These are phyloP conservation scores for Prenolepis imparis DNA, from an alignment of 2,888 invertebrate species.

Conservation along the genomic window DNA sequence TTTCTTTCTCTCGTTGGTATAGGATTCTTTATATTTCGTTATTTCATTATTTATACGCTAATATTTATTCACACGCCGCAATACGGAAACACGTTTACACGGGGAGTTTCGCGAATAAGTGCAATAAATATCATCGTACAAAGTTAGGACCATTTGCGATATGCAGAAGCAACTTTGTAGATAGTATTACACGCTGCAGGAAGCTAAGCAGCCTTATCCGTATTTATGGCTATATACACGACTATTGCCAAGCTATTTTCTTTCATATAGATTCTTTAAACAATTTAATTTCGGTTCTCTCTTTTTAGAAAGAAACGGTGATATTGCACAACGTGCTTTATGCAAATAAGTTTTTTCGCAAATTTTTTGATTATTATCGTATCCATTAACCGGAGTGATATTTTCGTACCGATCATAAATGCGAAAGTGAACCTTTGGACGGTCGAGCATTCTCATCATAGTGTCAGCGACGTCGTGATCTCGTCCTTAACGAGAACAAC, in stretches of 20 bases:
- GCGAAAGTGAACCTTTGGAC: slow-evolving; percentile 2
- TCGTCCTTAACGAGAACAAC: slow-evolving; percentile 28
- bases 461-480: neutral
- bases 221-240: neutral
- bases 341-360: neutral
- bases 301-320: neutral
- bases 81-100: slow-evolving; percentile 13
- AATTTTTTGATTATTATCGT: neutral
- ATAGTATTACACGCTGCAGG: neutral
- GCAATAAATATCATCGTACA: slow-evolving; percentile 4
- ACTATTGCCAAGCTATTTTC: neutral
- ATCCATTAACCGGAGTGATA: neutral
- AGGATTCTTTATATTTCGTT: neutral
- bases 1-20: neutral
- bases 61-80: slow-evolving; percentile 18
- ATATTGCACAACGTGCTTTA: neutral
- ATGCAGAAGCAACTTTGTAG: slow-evolving; percentile 25
- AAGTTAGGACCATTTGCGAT: slow-evolving; percentile 1
- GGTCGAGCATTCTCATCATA: neutral
- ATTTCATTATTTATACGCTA: slow-evolving; percentile 19
- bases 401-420: neutral
- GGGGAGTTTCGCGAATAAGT: slow-evolving; percentile 15
- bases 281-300: neutral
- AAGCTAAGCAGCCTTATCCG: neutral
- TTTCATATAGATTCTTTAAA: neutral